Evolutionary conservation across 2,797 vertebrate species (phyloP), one percentile per base, ranked within the genome.

Genomic region (Oceanodroma leucorhoa): DNA sequence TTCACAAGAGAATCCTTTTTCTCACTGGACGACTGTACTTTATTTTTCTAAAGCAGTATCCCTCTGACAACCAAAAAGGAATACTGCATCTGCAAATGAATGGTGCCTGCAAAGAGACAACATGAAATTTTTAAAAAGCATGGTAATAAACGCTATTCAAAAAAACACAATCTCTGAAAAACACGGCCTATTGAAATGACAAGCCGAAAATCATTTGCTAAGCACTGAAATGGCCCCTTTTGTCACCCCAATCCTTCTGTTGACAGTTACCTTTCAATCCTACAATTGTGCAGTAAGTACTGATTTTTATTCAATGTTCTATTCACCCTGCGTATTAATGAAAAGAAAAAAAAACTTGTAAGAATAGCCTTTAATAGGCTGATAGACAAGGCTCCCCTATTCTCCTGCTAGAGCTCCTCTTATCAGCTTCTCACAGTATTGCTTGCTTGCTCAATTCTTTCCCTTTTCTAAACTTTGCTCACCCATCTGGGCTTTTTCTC

Each of bases 201-300:
- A 97, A 98, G 98, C 98, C 96, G 95, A 94, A 98, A 98, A 98
- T 98, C 98, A 97, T 98, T 99, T 98, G 98, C 97, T 98, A 97
- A 98, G 97, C 96, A 96, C 97, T 85, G 96, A 98, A 97, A 97
- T 97, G 92, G 94, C 89, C 96, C 96, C 98, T 98, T 98, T 98
- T 98, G 98, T 98, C 87, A 94, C 96, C 97, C 97, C 94, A 97
- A 98, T 98, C 98, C 98, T 97, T 98, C 97, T 97, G 97, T 97
- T 98, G 98, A 98, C 98, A 98, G 98, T 98, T 98, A 98, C 98
- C 98, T 98, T 99, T 99, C 98, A 99, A 98, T 99, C 98, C 96
- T 86, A 96, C 98, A 98, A 98, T 98, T 98, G 98, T 98, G 98
- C 97, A 91, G 98, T 98, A 98, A 98, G 98, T 98, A 98, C 98